Evolutionary conservation across 2,888 invertebrate genomes (phyloP).

Genomic region (Protonemura montana): DNA sequence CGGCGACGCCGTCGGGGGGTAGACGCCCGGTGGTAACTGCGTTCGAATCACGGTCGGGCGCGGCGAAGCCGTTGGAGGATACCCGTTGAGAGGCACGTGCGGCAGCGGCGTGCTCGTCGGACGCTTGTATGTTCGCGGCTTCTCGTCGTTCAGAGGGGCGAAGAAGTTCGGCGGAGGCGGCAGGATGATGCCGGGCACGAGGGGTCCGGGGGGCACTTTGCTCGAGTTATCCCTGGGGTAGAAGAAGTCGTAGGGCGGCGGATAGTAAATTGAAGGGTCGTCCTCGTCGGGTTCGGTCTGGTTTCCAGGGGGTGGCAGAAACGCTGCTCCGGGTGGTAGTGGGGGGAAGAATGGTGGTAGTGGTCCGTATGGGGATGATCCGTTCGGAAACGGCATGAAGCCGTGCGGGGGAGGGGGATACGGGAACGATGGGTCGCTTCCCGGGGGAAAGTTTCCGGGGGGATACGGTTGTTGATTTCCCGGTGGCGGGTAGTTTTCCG

Average conservation of each 20-base stretch:
- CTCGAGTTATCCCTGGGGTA: conserved; percentile 80
- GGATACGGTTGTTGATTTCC: conserved; percentile 50
- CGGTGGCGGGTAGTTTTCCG: conserved; percentile 68
- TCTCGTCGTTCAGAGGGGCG: conserved; percentile 69
- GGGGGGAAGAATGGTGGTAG: conserved; percentile 61
- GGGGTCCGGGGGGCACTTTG: conserved; percentile 80
- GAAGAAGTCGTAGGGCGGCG: conserved; percentile 88
- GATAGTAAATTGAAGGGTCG: conserved; percentile 90
- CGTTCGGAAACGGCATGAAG: conserved; percentile 55
- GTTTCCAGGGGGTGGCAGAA: conserved; percentile 66
- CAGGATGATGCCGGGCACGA: conserved; percentile 87
- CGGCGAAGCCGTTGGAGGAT: conserved; percentile 56
- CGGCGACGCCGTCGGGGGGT: conserved; percentile 47
- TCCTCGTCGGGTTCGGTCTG: conserved; percentile 84
- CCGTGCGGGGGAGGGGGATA: conserved; percentile 54
- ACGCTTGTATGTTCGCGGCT: conserved; percentile 54
- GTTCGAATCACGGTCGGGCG: conserved; percentile 40
- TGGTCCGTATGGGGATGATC: conserved; percentile 51
- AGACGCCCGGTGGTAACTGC: conserved; percentile 45
- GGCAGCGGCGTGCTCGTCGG: conserved; percentile 60
- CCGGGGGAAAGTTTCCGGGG: conserved; percentile 63
- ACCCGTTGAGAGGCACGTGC: conserved; percentile 61
- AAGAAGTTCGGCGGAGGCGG: conserved; percentile 91
- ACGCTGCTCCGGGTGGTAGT: conserved; percentile 70
- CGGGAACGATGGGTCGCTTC: conserved; percentile 69